These are phyloP conservation scores for Tethea ocularis DNA, from an alignment of 2,888 invertebrate species.

Conservation along the genomic window DNA sequence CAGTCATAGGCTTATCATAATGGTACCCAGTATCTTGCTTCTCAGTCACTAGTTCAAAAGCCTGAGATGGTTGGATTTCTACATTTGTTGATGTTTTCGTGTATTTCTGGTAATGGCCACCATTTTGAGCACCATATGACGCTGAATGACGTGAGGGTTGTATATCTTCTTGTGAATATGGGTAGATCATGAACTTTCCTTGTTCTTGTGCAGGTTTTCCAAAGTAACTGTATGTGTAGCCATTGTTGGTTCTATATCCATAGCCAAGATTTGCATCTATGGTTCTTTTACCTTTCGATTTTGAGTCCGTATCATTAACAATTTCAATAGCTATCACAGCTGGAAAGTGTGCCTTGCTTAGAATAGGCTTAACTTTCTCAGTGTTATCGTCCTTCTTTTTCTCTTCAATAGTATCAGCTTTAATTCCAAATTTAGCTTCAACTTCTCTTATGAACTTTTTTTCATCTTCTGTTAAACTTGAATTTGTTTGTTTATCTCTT, in stretches of 20 bases:
- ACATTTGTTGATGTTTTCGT: slow-evolving; percentile 57
- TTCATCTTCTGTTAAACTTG: slow-evolving; percentile 70
- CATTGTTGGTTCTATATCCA: slow-evolving; percentile 83
- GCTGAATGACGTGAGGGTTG: slow-evolving; percentile 49
- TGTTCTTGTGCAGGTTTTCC: slow-evolving; percentile 73
- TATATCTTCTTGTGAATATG: slow-evolving; percentile 88
- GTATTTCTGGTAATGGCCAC: slow-evolving; percentile 31
- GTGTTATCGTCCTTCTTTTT: slow-evolving; percentile 41
- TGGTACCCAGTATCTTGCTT: slow-evolving; percentile 64
- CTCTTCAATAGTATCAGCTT: slow-evolving; percentile 53
- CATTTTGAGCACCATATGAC: slow-evolving; percentile 26
- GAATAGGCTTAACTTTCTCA: slow-evolving; percentile 23
- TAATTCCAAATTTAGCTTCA: slow-evolving; percentile 76
- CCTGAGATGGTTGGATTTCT: slow-evolving; percentile 84
- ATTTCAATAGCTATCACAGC: slow-evolving; percentile 86
- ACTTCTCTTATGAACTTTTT: slow-evolving; percentile 75
- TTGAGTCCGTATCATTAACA: slow-evolving; percentile 81
- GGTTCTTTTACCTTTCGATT: slow-evolving; percentile 86
- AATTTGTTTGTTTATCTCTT: slow-evolving; percentile 51
- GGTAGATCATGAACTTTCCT: slow-evolving; percentile 86
- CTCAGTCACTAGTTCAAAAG: slow-evolving; percentile 74
- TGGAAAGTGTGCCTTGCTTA: slow-evolving; percentile 61
- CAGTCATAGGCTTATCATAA: slow-evolving; percentile 58
- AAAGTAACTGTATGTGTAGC: slow-evolving; percentile 78
- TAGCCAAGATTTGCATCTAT: slow-evolving; percentile 89